Evolutionary conservation across 2,888 invertebrate genomes (phyloP).

Genomic region (Tubulanus polymorphus): DNA sequence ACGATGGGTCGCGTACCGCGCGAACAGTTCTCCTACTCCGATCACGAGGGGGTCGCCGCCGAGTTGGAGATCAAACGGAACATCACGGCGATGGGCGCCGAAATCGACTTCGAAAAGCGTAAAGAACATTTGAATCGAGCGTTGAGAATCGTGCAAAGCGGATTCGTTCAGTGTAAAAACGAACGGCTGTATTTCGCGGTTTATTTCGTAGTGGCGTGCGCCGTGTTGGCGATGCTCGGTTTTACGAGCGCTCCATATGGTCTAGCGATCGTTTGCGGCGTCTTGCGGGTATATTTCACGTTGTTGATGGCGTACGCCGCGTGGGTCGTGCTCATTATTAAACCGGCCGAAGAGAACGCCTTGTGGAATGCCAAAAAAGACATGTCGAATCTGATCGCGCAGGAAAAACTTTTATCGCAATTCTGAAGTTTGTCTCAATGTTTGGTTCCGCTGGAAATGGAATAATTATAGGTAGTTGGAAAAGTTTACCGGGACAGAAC

Average conservation of each 20-base stretch:
- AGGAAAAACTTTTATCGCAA: too few species aligned
- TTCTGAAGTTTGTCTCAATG: too few species aligned
- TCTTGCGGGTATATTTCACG: conserved; percentile 23
- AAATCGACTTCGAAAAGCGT: neutral
- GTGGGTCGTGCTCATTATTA: conserved; percentile 30
- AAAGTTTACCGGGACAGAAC: too few species aligned
- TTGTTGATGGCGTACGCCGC: conserved; percentile 28
- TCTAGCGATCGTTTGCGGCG: conserved; percentile 16
- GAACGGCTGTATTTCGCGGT: conserved; percentile 25
- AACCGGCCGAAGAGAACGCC: conserved; percentile 32
- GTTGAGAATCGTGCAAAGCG: conserved; percentile 24
- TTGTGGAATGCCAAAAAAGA: conserved; percentile 28
- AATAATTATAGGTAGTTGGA: too few species aligned
- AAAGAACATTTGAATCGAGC: conserved; percentile 21
- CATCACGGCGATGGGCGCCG: conserved; percentile 14
- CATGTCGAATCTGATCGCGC: conserved; percentile 23
- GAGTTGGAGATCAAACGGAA: conserved; percentile 23
- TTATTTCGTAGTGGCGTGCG: conserved; percentile 20
- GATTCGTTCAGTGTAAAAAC: conserved; percentile 22
- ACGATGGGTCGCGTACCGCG: conserved; percentile 40
- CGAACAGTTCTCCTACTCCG: conserved; percentile 39
- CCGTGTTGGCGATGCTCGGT: conserved; percentile 21
- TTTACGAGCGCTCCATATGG: conserved; percentile 6
- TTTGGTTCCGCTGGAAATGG: too few species aligned
- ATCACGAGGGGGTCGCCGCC: conserved; percentile 47